Evolutionary conservation across 2,797 vertebrate species (phyloP).

Genomic region (Chaetophractus vellerosus): DNA sequence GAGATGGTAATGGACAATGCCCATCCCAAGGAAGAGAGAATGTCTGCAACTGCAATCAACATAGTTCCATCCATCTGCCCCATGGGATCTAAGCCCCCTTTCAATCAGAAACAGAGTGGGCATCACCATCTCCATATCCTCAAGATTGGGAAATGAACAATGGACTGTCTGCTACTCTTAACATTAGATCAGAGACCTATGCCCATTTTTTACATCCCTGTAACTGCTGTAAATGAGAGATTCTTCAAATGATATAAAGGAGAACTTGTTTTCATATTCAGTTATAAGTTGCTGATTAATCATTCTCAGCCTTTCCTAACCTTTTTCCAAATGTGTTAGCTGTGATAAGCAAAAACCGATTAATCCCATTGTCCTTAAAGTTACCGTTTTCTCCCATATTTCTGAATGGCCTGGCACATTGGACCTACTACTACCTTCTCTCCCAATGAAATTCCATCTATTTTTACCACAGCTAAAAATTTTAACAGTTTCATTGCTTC

Average conservation of each 20-base stretch:
- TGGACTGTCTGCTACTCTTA: background rate
- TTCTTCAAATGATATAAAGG: background rate
- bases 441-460: background rate
- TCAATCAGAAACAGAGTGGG: too few relatives aligned
- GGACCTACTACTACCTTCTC: background rate
- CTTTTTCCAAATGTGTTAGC: background rate
- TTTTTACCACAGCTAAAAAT: background rate
- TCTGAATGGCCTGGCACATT: background rate
- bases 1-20: too few relatives aligned
- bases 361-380: background rate
- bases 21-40: too few relatives aligned
- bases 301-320: background rate
- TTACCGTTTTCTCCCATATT: fast-evolving
- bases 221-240: background rate
- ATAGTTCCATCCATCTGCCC: too few relatives aligned
- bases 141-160: too few relatives aligned
- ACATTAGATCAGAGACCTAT: background rate
- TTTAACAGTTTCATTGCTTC: background rate
- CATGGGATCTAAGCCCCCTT: too few relatives aligned
- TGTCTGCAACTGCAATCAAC: too few relatives aligned
- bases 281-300: background rate
- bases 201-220: background rate
- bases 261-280: background rate
- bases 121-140: too few relatives aligned
- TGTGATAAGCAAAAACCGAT: background rate